Conservation (phyloP, 2,888 invertebrate species). For the Scrobipalpa atriplicella region DNA sequence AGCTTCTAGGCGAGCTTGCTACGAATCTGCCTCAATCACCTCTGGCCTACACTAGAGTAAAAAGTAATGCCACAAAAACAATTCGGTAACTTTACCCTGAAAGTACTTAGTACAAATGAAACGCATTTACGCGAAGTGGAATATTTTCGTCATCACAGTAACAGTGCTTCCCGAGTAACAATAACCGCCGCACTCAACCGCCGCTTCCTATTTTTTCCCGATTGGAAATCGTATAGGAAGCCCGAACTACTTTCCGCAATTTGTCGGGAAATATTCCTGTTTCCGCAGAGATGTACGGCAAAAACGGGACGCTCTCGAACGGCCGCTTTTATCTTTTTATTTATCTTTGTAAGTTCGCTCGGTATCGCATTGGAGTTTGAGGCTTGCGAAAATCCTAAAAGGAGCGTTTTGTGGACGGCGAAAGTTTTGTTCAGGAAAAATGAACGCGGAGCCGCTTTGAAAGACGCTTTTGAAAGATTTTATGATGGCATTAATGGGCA, state of each 20-base stretch:
- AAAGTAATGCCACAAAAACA: too few relatives aligned
- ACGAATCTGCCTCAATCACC: too few relatives aligned
- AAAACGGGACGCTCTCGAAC: slow-evolving; percentile 20
- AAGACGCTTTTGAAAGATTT: not conserved
- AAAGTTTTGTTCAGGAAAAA: slow-evolving; percentile 13
- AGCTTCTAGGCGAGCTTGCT: too few relatives aligned
- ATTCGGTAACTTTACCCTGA: too few relatives aligned
- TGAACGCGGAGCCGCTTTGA: not conserved
- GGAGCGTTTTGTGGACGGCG: not conserved
- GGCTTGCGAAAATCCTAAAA: slow-evolving; percentile 2
- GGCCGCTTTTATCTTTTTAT: slow-evolving; percentile 26
- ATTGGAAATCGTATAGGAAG: slow-evolving; percentile 31
- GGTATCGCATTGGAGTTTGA: slow-evolving; percentile 20
- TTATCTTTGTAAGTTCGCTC: slow-evolving; percentile 19
- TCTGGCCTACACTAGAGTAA: too few relatives aligned
- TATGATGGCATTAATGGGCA: too few relatives aligned
- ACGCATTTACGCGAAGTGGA: too few relatives aligned
- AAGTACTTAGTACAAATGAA: too few relatives aligned
- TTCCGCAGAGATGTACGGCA: slow-evolving; percentile 27
- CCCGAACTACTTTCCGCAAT: slow-evolving; percentile 30
- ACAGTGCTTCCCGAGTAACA: slow-evolving; percentile 7
- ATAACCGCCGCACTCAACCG: slow-evolving; percentile 1
- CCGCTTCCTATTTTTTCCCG: slow-evolving; percentile 19
- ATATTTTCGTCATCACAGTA: not conserved
- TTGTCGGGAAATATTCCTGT: slow-evolving; percentile 33